Conservation (phyloP, 2,797 vertebrate species). For the Sebastolobus alascanus region DNA sequence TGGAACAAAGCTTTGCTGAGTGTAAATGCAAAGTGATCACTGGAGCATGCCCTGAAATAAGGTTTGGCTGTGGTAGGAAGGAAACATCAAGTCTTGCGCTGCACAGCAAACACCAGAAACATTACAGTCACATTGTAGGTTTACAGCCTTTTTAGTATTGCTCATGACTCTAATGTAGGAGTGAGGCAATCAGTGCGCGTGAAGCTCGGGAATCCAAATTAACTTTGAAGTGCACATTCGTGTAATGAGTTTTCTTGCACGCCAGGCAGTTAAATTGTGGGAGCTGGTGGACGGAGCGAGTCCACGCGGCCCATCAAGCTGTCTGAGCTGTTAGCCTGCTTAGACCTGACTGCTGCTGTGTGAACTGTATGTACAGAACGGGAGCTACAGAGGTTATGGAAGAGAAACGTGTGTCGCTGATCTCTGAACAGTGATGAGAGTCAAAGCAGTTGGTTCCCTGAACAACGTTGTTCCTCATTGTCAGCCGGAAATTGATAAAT, state of each 20-base stretch:
- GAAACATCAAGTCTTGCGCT: constrained; percentile 77
- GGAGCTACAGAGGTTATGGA: constrained; percentile 39
- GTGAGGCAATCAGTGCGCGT: constrained; percentile 74
- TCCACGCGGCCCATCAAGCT: constrained; percentile 51
- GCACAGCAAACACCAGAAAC: constrained; percentile 72
- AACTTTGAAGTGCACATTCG: constrained; percentile 78
- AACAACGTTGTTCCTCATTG: constrained; percentile 30
- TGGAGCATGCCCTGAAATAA: constrained; percentile 67
- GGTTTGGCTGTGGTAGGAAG: constrained; percentile 70
- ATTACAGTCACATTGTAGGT: constrained; percentile 76
- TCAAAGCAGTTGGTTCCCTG: constrained; percentile 32
- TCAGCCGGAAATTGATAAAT: constrained; percentile 23
- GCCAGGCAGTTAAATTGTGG: constrained; percentile 74
- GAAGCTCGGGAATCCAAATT: constrained; percentile 74
- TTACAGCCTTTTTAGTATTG: constrained; percentile 83
- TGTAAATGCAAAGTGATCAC: constrained; percentile 68
- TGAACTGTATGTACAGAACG: constrained; percentile 4
- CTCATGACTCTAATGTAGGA: constrained; percentile 79
- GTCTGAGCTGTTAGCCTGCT: constrained; percentile 60
- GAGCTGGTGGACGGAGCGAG: constrained; percentile 67
- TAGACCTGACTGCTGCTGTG: constrained; percentile 38
- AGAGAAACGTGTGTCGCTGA: constrained; percentile 45
- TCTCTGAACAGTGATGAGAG: constrained; percentile 36
- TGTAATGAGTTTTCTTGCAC: constrained; percentile 74
- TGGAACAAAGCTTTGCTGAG: constrained; percentile 38